These are phyloP conservation scores for Araneus ventricosus DNA, from an alignment of 1,140 invertebrate species.

Conservation along the genomic window DNA sequence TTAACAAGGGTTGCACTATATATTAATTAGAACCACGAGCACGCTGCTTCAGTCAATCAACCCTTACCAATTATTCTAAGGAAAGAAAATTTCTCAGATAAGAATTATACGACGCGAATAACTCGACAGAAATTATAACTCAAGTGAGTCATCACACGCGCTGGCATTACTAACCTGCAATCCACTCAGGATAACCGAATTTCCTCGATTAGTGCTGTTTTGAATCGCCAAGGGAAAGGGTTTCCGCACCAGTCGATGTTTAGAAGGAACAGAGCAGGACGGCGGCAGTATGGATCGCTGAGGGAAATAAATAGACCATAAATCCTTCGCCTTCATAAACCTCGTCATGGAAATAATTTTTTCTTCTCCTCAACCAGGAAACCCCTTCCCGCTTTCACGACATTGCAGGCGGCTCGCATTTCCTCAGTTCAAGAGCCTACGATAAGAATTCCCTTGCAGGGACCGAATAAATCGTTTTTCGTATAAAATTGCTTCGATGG, in stretches of 20 bases:
- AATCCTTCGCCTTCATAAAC: constrained; percentile 11
- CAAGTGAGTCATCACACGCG: not conserved
- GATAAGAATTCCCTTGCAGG: not conserved
- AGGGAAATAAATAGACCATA: constrained; percentile 53
- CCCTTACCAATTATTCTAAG: no score
- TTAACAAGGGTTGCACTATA: no score
- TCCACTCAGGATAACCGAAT: not conserved
- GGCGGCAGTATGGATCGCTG: not conserved
- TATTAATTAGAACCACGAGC: no score
- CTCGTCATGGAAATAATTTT: not conserved
- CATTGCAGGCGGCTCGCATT: not conserved
- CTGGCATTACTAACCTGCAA: not conserved
- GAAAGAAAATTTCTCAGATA: no score
- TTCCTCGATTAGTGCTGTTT: not conserved
- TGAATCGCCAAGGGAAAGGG: not conserved
- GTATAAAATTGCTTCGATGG: not conserved
- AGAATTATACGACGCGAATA: no score
- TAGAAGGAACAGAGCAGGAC: not conserved
- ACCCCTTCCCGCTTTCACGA: not conserved
- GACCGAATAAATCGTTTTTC: not conserved
- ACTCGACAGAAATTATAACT: not conserved
- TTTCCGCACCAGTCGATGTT: not conserved
- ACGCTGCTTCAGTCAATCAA: no score
- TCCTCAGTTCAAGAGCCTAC: not conserved
- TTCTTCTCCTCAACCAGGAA: not conserved